These are phyloP conservation scores for Melolontha melolontha DNA, from an alignment of 2,888 invertebrate genomes.

Conservation along the genomic window DNA sequence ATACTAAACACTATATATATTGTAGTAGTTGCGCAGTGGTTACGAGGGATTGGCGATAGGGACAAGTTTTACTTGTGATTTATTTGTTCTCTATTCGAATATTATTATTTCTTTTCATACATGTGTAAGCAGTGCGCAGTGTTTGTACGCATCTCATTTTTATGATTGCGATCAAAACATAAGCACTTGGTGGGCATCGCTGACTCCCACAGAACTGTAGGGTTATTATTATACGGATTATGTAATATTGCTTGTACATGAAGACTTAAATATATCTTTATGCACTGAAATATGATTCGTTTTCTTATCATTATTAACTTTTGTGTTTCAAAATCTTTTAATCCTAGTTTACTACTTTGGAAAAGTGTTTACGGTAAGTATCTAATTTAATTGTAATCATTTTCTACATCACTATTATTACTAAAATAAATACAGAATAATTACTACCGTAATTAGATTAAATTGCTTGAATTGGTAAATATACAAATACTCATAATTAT, in stretches of 20 bases:
- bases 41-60: slow-evolving; percentile 65
- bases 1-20: slow-evolving; percentile 60
- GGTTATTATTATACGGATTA: slow-evolving; percentile 70
- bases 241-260: slow-evolving; percentile 82
- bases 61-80: slow-evolving; percentile 62
- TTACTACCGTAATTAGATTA: too few species aligned
- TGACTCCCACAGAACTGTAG: slow-evolving; percentile 63
- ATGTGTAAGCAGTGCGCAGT: slow-evolving; percentile 60
- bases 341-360: too few species aligned
- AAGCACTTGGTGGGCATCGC: slow-evolving; percentile 62
- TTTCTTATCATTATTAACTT: neutral
- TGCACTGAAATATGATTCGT: slow-evolving; percentile 69
- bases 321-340: too few species aligned
- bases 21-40: slow-evolving; percentile 64
- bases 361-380: too few species aligned
- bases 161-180: slow-evolving; percentile 56
- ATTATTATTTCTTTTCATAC: slow-evolving; percentile 61
- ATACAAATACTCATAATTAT: too few species aligned
- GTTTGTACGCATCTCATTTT: slow-evolving; percentile 57
- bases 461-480: too few species aligned
- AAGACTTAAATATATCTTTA: slow-evolving; percentile 83
- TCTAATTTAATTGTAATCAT: too few species aligned
- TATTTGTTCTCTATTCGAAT: slow-evolving; percentile 65
- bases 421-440: too few species aligned
- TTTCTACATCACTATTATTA: too few species aligned